Evolutionary conservation across 2,113 vertebrate species (phyloP).

Genomic region (Pteruthius melanotis): DNA sequence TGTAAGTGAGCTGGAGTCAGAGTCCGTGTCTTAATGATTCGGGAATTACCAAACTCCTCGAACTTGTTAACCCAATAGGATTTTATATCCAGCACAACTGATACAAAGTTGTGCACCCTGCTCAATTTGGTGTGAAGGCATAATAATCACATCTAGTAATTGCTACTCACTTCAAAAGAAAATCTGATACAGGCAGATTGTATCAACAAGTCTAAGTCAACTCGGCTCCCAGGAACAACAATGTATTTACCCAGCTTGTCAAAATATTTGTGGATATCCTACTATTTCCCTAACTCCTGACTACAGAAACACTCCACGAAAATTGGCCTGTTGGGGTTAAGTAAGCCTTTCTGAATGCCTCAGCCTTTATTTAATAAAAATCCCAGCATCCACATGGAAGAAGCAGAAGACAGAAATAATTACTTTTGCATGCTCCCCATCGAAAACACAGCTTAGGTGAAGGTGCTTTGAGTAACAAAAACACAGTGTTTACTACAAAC

Average conservation of each 20-base stretch:
- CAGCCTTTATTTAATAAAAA: not conserved
- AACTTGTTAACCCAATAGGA: not conserved
- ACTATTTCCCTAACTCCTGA: not conserved
- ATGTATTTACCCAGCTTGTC: not conserved
- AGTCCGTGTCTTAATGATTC: not conserved
- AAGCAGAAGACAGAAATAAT: not conserved
- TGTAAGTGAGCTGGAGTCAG: not conserved
- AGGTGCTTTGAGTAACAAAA: not conserved
- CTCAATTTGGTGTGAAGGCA: not conserved
- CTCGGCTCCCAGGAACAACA: not conserved
- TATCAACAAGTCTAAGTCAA: not conserved
- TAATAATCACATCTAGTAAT: not conserved
- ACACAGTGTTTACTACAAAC: not conserved
- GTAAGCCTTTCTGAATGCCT: not conserved
- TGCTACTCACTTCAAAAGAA: not conserved
- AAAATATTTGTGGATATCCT: not conserved
- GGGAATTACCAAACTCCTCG: not conserved
- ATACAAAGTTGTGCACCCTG: not conserved
- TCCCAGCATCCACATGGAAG: not conserved
- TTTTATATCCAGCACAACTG: not conserved
- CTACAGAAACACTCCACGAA: not conserved
- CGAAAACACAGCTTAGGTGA: not conserved
- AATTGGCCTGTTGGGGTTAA: not conserved
- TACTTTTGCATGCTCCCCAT: not conserved
- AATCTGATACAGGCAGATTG: not conserved